Evolutionary conservation across 2,113 vertebrate genomes (phyloP), one percentile per base, ranked within the genome.

Genomic region (Periophthalmodon schlosseri): DNA sequence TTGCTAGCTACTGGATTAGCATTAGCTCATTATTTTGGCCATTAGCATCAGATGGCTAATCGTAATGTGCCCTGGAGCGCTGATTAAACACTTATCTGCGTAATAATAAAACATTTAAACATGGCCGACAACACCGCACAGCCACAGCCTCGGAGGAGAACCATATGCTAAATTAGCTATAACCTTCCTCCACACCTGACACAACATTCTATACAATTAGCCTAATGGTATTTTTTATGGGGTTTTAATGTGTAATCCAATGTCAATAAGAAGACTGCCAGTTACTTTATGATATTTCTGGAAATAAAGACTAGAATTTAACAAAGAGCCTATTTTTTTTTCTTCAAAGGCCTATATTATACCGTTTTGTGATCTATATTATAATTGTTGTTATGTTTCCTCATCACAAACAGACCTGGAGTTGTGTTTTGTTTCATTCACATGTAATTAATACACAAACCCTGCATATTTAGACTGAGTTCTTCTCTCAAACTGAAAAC

Each of bases 81-180:
- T 75, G 81, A 87, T 88, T 85, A 82, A 87, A 86, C 82, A 82
- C 85, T 89, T 79, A 85, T 75, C 83, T 81, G 50, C 65, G 28
- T 57, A 73, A 81, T 86, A 79, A 79, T 73, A 84, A 86, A 73
- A 74, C 39, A 18, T 69, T 82, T 64, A 39, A 68, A 83, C 77
- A 75, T 44, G 79, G 81, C 80, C 71, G 81, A 90, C 80, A 76
- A 81, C 76, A 81, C 70, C 79, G 77, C 79, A 77, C 67, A 73
- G 71, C 74, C 70, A 77, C 70, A 77, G 73, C 70, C 74, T 50
- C 77, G 65, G 77, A 77, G 76, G 77, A 44, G n/a, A 70, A 73
- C 69, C 21, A 68, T 82, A n/a, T 52, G 76, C 33, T 90, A 82
- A 91, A 91, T 84, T 76, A 86, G 70, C 75, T 63, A 2, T 70